Base-by-base conservation (phyloP, 2,113 vertebrate species). In the Colius striatus region DNA sequence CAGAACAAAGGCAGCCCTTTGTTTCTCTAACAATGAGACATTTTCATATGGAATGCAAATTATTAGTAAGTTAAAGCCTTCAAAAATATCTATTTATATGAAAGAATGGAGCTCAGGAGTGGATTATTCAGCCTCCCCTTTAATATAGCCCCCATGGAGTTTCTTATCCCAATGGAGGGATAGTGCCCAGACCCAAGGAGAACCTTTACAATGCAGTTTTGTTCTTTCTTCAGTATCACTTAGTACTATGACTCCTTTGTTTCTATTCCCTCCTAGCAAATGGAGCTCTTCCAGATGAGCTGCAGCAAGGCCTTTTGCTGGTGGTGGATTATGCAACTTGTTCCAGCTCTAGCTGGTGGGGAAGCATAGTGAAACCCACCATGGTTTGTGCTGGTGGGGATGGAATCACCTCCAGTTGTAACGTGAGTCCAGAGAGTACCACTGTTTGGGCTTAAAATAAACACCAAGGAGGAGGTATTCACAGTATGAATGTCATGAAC, bases 351-450 rank as follows among this genome's bases (percentile, higher is more conserved):
- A 58, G 8, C 89, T 98, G 97, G 97, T 98, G 98, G 97, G 97
- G 97, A 41, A 89, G n/a, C 9, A 8, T 14, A 0, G 97, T 98
- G 76, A 97, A 98, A 89, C 14, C 21, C 91, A 97, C 2, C 76
- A 98, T 98, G 97, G n/a, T 98, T 45, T 98, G 98, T 0, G 97
- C 97, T 5, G 96, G 98, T 3, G 98, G 97, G 1, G 97, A 98
- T 1, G 98, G 98, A 11, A 13, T 96, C 19, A 97, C 5, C 88
- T 97, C 97, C 94, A 98, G 97, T 6, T 98, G 97, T 30, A 96
- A 95, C 0, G 97, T 98, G 92, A 97, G 98, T 97, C 36, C 29
- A 13, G 29, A 41, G 13, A 73, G 32, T 57, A 18, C 11, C 0
- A 3, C 47, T 30, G 23, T 16, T 26, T 22, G 38, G 48, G 23